Conservation (phyloP, 2,113 vertebrate genomes). For the Tonatia bakeri region DNA sequence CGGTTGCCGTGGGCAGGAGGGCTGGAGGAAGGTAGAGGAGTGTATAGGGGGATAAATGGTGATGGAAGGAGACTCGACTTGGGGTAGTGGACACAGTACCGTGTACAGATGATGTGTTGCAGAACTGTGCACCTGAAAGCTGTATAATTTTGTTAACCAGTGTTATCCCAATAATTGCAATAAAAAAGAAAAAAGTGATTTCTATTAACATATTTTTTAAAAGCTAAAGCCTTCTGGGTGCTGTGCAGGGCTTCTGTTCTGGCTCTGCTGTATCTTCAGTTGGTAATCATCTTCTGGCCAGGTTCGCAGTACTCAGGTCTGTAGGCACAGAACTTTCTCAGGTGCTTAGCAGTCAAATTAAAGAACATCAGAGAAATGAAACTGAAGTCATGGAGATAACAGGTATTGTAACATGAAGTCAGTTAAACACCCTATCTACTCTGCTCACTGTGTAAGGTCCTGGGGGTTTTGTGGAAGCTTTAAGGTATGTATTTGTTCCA, state of each 20-base stretch:
- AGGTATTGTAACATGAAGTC: neutral
- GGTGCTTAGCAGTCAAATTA: neutral
- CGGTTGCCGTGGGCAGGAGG: too few relatives aligned
- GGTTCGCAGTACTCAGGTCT: neutral
- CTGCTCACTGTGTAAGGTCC: neutral
- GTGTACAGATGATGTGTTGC: too few relatives aligned
- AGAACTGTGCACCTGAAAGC: too few relatives aligned
- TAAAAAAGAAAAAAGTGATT: neutral
- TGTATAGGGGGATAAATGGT: too few relatives aligned
- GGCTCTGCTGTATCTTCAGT: neutral
- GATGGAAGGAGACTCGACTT: too few relatives aligned
- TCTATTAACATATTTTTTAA: neutral
- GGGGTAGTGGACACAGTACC: too few relatives aligned
- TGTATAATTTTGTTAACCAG: too few relatives aligned
- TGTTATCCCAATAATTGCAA: too few relatives aligned
- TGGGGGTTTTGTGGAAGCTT: neutral
- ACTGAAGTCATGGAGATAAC: neutral
- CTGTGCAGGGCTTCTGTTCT: neutral
- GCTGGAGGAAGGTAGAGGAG: too few relatives aligned
- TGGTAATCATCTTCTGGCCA: neutral
- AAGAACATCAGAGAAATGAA: neutral
- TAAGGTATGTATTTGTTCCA: neutral
- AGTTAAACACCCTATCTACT: neutral
- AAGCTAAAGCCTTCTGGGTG: neutral
- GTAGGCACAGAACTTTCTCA: neutral